Conservation (phyloP, 2,888 invertebrate species). For the Cheilosia vulpina region DNA sequence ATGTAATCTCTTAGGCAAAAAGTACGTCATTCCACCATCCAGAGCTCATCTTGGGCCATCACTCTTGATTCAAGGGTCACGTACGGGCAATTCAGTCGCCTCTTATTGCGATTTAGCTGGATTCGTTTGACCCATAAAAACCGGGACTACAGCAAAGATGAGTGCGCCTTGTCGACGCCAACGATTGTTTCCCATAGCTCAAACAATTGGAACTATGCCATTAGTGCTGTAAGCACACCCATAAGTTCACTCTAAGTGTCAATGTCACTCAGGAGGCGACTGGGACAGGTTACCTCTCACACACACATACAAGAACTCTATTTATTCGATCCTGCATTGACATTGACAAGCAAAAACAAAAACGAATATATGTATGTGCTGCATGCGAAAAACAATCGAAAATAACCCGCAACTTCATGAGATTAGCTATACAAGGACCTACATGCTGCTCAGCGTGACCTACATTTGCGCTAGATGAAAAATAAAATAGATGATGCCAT, state of each 20-base stretch:
- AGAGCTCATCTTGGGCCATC: constrained; percentile 44
- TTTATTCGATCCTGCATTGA: constrained; percentile 50
- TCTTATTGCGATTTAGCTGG: constrained; percentile 35
- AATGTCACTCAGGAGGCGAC: constrained; percentile 47
- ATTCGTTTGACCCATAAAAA: constrained; percentile 57
- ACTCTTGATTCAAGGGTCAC: constrained; percentile 56
- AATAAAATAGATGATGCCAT: constrained; percentile 20
- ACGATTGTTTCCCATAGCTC: constrained; percentile 10
- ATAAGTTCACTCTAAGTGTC: constrained; percentile 44
- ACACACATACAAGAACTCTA: neutral
- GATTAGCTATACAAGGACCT: constrained; percentile 41
- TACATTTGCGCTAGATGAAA: constrained; percentile 33
- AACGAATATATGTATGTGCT: constrained; percentile 20
- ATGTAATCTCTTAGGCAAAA: constrained; percentile 33
- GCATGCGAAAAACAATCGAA: constrained; percentile 30
- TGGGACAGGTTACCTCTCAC: neutral
- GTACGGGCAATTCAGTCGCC: constrained; percentile 60
- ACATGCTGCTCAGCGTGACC: constrained; percentile 54
- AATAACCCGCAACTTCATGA: constrained; percentile 40
- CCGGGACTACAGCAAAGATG: constrained; percentile 4
- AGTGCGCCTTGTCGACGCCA: constrained; percentile 20
- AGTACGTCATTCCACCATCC: constrained; percentile 13
- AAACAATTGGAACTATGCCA: constrained; percentile 60
- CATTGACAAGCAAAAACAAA: constrained; percentile 46
- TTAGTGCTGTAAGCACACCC: constrained; percentile 24